These are phyloP conservation scores for Bettongia penicillata DNA, from an alignment of 2,113 vertebrate species.

Conservation along the genomic window DNA sequence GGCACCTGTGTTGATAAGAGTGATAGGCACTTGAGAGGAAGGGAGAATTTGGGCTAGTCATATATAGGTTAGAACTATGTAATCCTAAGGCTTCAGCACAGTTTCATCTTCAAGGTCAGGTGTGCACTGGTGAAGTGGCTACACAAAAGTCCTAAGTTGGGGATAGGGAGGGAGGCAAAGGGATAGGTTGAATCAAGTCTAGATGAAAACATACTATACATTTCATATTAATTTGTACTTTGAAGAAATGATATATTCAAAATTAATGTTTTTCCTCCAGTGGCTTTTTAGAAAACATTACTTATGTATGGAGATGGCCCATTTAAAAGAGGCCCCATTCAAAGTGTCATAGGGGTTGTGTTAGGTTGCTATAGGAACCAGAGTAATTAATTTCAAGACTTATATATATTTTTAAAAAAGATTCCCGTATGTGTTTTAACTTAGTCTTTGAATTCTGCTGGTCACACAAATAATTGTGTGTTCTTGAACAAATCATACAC, in stretches of 20 bases:
- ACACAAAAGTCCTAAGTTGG: not conserved
- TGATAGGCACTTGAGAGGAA: not conserved
- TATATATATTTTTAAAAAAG: slow-evolving; percentile 17
- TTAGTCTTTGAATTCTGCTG: not conserved
- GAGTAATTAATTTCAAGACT: slow-evolving; percentile 30
- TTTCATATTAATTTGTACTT: not conserved
- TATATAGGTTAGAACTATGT: not conserved
- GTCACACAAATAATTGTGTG: slow-evolving; percentile 8
- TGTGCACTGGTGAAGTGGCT: not conserved
- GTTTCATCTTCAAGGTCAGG: not conserved
- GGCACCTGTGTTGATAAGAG: not conserved
- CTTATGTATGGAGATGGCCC: slow-evolving; percentile 8
- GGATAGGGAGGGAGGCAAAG: not conserved
- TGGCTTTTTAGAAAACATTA: not conserved
- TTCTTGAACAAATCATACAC: slow-evolving; percentile 36
- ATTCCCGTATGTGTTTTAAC: slow-evolving; percentile 3
- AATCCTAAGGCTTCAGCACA: not conserved
- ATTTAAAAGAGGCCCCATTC: not conserved
- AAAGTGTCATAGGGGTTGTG: not conserved
- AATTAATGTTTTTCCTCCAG: not conserved
- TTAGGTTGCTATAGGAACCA: not conserved
- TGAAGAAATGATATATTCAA: not conserved
- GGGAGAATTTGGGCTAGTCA: not conserved
- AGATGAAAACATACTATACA: not conserved
- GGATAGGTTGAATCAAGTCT: not conserved